These are phyloP conservation scores for Barbus barbus DNA, from an alignment of 2,113 vertebrate species.

Conservation along the genomic window DNA sequence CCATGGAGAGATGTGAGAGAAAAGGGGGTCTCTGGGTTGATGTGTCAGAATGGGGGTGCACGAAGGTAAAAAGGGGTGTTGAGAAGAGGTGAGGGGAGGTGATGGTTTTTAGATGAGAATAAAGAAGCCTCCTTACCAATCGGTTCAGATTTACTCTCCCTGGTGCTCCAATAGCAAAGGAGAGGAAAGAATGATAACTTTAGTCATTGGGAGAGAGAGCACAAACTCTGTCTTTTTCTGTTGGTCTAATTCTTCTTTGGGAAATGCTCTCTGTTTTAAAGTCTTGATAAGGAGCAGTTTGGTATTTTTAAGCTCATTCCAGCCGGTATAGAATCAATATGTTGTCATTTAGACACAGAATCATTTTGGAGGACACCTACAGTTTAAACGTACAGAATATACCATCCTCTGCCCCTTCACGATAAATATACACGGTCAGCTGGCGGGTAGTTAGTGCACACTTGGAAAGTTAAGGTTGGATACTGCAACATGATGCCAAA, in stretches of 20 bases:
- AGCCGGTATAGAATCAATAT: background rate
- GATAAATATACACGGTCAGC: constrained; percentile 12
- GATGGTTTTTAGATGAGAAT: constrained; percentile 80
- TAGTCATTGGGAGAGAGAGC: constrained; percentile 53
- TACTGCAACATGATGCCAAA: constrained; percentile 29
- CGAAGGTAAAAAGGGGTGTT: constrained; percentile 54
- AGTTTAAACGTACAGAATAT: constrained; percentile 17
- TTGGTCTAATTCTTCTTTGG: constrained; percentile 40
- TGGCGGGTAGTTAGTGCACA: constrained; percentile 18
- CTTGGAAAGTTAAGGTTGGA: constrained; percentile 21
- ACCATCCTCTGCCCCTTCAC: constrained; percentile 36
- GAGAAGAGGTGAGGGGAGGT: constrained; percentile 73
- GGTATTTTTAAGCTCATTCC: constrained; percentile 5
- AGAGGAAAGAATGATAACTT: constrained; percentile 59
- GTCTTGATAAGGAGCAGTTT: constrained; percentile 10
- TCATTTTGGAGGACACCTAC: too few species aligned
- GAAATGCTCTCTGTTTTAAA: background rate
- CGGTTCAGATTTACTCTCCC: constrained; percentile 72
- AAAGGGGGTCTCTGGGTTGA: constrained; percentile 58
- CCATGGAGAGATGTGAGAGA: constrained; percentile 78
- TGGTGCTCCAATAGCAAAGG: constrained; percentile 69
- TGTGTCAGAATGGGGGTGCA: constrained; percentile 66
- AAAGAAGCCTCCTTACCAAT: constrained; percentile 85
- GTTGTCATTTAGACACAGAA: too few species aligned
- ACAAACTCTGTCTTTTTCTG: constrained; percentile 50